These are phyloP conservation scores for Scaptomyza tumidula DNA, from an alignment of 2,888 invertebrate genomes.

Conservation along the genomic window DNA sequence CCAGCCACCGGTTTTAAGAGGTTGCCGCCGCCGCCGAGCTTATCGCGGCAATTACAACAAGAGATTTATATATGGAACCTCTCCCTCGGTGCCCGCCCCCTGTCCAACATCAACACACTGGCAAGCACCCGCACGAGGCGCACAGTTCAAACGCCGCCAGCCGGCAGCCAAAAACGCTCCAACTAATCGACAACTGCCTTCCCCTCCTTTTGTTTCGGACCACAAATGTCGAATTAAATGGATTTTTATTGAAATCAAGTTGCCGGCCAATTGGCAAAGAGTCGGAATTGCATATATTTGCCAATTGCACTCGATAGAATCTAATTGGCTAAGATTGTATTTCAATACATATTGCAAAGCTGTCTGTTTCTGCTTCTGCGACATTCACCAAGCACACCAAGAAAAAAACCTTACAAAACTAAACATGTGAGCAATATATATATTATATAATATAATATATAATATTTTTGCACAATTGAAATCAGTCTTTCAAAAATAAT, in stretches of 20 bases:
- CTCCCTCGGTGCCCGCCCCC: neutral
- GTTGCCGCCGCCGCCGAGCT: conserved; percentile 47
- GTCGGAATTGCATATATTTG: conserved; percentile 30
- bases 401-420: too few species aligned
- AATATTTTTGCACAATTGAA: too few species aligned
- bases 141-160: conserved; percentile 76
- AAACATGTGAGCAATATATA: too few species aligned
- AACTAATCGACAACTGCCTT: conserved; percentile 74
- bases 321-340: conserved; percentile 59
- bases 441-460: too few species aligned
- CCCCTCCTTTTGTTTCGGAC: conserved; percentile 53
- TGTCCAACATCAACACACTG: neutral
- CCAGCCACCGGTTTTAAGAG: conserved; percentile 78
- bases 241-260: conserved; percentile 79
- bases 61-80: conserved; percentile 72
- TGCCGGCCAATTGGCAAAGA: conserved; percentile 53
- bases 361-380: neutral
- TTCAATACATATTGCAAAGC: neutral
- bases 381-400: conserved; percentile 2
- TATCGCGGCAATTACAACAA: conserved; percentile 77
- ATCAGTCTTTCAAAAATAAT: too few species aligned
- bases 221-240: conserved; percentile 82
- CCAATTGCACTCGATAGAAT: conserved; percentile 54
- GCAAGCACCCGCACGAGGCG: conserved; percentile 65
- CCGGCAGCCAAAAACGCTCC: conserved; percentile 69